Evolutionary conservation across 2,113 vertebrate species (phyloP), one percentile per base, ranked within the genome.

Genomic region (Megalops atlanticus): DNA sequence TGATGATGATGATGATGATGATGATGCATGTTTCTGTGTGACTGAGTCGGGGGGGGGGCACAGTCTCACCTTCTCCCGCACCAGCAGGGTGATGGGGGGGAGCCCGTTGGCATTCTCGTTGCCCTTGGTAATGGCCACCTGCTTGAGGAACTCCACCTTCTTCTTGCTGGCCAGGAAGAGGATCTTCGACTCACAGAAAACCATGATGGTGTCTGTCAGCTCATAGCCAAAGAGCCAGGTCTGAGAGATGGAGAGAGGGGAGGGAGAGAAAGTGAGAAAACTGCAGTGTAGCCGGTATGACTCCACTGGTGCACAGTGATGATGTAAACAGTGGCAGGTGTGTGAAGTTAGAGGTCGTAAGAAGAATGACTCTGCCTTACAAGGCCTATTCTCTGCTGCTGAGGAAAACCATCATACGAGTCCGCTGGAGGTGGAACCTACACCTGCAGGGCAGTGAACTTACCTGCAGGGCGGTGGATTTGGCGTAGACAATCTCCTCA

Each of bases 221-320:
- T 98, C 97, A 2, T 98, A 97, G 33, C 97, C 97, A 80, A 98
- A 97, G 15, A 98, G 94, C 97, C 97, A 98, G 0, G 97, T 98
- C 97, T 98, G 85, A 10, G 24, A 10, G 2, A 36, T 31, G 21
- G 36, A 18, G 31, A 71, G 15, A 27, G 31, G 16, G 33, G 77
- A 69, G 24, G 38, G 38, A 69, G 18, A 71, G 70, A 49, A 24
- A n/a, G 41, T 47, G 43, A 52, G 47, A 36, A 40, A n/a, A n/a
- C n/a, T n/a, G n/a, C n/a, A n/a, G n/a, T n/a, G n/a, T n/a, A n/a
- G n/a, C n/a, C n/a, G n/a, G n/a, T n/a, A n/a, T n/a, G n/a, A n/a
- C n/a, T n/a, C n/a, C n/a, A n/a, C n/a, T n/a, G n/a, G n/a, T n/a
- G n/a, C n/a, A n/a, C n/a, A n/a, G n/a, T n/a, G n/a, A n/a, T n/a